Evolutionary conservation across 92 coral and sea anemone species (phyloP).

Genomic region (Epizoanthus stellaris): DNA sequence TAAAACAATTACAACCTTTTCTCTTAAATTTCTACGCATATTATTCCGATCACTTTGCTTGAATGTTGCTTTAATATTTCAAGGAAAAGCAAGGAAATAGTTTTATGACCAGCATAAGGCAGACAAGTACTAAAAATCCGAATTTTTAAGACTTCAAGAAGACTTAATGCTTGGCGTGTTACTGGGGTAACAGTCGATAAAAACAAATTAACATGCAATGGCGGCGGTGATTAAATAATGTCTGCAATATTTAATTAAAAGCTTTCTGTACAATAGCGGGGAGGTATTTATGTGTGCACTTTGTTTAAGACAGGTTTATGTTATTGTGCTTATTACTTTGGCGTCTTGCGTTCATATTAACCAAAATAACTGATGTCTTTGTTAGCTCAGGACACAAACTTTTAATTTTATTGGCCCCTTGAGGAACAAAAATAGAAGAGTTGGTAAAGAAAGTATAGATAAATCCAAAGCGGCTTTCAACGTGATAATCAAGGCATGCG

Average conservation of each 20-base stretch:
- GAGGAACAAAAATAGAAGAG: neutral
- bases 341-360: neutral
- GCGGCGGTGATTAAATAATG: neutral
- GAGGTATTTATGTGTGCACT: neutral
- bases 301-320: neutral
- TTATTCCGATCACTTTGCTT: neutral
- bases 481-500: too few relatives aligned
- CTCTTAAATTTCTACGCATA: neutral
- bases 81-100: too few relatives aligned
- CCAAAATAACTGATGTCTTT: neutral
- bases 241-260: conserved; percentile 11
- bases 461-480: neutral
- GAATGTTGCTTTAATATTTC: neutral
- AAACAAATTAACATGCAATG: neutral
- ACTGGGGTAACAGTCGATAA: conserved; percentile 3
- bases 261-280: neutral
- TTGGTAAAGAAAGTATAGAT: too few relatives aligned
- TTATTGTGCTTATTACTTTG: neutral
- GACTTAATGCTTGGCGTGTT: neutral
- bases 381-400: neutral
- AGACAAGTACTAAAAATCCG: neutral
- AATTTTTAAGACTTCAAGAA: too few relatives aligned
- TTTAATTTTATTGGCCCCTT: neutral
- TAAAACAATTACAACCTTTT: neutral
- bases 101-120: neutral